These are phyloP conservation scores for Sula dactylatra DNA, from an alignment of 2,113 vertebrate genomes.

Conservation along the genomic window DNA sequence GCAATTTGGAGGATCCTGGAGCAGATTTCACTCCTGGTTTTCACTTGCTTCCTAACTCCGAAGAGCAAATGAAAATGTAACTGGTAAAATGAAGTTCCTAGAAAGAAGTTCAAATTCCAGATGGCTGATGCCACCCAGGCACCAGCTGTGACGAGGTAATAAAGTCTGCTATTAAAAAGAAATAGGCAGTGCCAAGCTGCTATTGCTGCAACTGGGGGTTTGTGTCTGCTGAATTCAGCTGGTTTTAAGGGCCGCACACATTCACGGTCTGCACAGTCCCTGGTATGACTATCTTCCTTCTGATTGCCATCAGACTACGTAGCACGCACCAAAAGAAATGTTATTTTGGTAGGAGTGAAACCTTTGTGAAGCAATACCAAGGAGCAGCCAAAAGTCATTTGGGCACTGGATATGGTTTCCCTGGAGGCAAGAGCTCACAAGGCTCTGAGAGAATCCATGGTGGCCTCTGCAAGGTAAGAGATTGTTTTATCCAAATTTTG, in stretches of 20 bases:
- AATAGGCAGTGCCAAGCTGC: background rate
- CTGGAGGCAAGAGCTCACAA: background rate
- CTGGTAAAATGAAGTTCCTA: slow-evolving; percentile 2
- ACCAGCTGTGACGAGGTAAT: slow-evolving; percentile 19
- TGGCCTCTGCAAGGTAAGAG: background rate
- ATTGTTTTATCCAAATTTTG: background rate
- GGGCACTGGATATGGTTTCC: background rate
- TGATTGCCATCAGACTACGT: background rate
- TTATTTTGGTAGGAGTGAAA: background rate
- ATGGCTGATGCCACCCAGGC: background rate
- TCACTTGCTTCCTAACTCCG: background rate
- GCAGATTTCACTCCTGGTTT: background rate
- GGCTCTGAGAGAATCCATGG: rapidly evolving
- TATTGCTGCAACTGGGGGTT: background rate
- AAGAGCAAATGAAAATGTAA: background rate
- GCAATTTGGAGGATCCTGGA: background rate
- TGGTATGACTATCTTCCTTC: background rate
- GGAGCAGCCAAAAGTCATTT: background rate
- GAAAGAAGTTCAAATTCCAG: slow-evolving; percentile 13
- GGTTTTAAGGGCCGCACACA: background rate
- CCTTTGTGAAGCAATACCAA: background rate
- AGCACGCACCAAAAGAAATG: background rate
- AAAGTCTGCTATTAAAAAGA: background rate
- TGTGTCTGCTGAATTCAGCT: background rate
- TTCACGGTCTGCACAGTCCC: background rate